phyloP scores from a whole-genome alignment of 1,140 invertebrate genomes.

The Drosophila pallidifrons region DNA sequence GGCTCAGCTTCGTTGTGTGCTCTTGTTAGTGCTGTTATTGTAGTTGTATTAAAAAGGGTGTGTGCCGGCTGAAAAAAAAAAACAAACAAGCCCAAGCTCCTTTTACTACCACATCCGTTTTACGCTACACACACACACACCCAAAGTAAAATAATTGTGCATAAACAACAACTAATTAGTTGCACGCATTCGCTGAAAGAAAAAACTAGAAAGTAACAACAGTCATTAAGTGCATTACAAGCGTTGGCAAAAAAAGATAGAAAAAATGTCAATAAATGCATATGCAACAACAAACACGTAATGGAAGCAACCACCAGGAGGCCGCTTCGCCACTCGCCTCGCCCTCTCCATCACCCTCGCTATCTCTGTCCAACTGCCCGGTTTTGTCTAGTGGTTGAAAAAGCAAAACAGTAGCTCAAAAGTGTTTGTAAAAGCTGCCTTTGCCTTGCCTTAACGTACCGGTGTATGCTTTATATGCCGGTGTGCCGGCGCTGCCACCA shows the following conservation, averaged over 20 bases:
- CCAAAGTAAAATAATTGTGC: slow-evolving; percentile 23
- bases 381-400: slow-evolving; percentile 33
- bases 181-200: slow-evolving; percentile 58
- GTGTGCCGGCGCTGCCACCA: slow-evolving; percentile 49
- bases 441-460: slow-evolving; percentile 27
- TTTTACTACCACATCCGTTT: slow-evolving; percentile 54
- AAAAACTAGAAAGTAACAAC: slow-evolving; percentile 49
- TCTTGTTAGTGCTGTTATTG: slow-evolving; percentile 41
- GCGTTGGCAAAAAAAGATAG: slow-evolving; percentile 45
- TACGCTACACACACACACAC: slow-evolving; percentile 12
- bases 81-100: slow-evolving; percentile 39
- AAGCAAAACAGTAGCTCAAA: slow-evolving; percentile 59
- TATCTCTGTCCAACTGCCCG: slow-evolving; percentile 17
- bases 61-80: slow-evolving; percentile 53
- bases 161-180: slow-evolving; percentile 62
- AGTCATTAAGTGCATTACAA: slow-evolving; percentile 49
- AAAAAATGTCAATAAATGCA: slow-evolving; percentile 81
- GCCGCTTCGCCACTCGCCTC: slow-evolving; percentile 15
- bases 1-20: slow-evolving; percentile 49
- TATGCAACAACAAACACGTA: slow-evolving; percentile 59
- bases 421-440: slow-evolving; percentile 43
- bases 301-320: slow-evolving; percentile 74
- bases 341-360: slow-evolving; percentile 4
- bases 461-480: slow-evolving; percentile 33
- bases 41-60: slow-evolving; percentile 61